Evolutionary conservation across 2,797 vertebrate genomes (phyloP).

Genomic region (Sebastes taczanowskii): DNA sequence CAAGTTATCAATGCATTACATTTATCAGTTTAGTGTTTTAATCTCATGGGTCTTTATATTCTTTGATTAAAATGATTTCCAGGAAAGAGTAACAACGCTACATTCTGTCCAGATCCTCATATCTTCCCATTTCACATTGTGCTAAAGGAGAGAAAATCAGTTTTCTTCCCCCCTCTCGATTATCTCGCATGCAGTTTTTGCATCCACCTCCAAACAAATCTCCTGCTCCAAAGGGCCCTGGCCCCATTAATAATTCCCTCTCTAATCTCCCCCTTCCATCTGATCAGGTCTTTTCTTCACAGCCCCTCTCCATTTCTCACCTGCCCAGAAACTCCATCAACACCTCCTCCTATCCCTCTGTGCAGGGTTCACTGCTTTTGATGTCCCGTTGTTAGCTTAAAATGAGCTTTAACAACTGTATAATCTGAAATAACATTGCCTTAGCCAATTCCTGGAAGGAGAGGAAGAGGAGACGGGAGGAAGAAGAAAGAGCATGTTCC

Average conservation of each 20-base stretch:
- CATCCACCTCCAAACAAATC: slow-evolving; percentile 76
- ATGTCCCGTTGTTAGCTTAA: slow-evolving; percentile 79
- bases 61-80: slow-evolving; percentile 48
- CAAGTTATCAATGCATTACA: slow-evolving; percentile 24
- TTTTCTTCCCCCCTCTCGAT: slow-evolving; percentile 30
- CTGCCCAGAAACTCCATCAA: slow-evolving; percentile 80
- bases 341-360: slow-evolving; percentile 76
- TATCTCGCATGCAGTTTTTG: slow-evolving; percentile 66
- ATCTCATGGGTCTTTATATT: slow-evolving; percentile 33
- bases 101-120: slow-evolving; percentile 39
- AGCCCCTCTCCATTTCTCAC: slow-evolving; percentile 80
- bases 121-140: slow-evolving; percentile 61
- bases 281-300: slow-evolving; percentile 77
- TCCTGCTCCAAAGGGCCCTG: slow-evolving; percentile 66
- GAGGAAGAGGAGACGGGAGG: slow-evolving; percentile 25
- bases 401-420: slow-evolving; percentile 84
- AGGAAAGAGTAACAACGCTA: slow-evolving; percentile 22
- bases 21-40: slow-evolving; percentile 51
- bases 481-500: slow-evolving; percentile 74
- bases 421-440: slow-evolving; percentile 84
- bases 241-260: slow-evolving; percentile 77
- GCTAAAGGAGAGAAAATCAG: slow-evolving; percentile 51
- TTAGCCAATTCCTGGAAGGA: slow-evolving; percentile 68
- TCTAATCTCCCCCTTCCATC: slow-evolving; percentile 78
- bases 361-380: slow-evolving; percentile 75